Conservation (phyloP, 1,140 invertebrate genomes). For the Ips nitidus region DNA sequence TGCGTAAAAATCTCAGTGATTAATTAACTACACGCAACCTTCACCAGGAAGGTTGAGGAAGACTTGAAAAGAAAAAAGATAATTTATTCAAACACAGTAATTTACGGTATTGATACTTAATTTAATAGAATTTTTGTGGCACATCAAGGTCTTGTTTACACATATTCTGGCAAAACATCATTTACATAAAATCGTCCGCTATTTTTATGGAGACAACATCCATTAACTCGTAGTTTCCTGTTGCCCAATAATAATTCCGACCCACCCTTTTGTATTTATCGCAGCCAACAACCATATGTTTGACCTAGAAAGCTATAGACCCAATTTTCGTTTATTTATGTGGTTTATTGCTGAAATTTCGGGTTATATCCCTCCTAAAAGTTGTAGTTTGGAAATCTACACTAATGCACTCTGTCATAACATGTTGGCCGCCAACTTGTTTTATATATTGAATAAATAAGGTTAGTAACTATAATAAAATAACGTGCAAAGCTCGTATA, state of each 20-base stretch:
- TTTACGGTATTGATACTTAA: neutral
- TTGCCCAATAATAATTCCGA: neutral
- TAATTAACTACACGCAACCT: neutral
- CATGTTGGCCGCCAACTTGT: neutral
- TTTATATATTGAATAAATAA: no score
- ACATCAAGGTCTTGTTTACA: no score
- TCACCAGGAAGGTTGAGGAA: neutral
- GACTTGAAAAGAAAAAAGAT: no score
- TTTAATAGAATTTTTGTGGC: neutral
- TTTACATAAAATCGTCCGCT: no score
- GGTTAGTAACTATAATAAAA: no score
- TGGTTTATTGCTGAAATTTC: no score
- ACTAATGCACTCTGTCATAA: neutral
- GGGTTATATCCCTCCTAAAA: no score
- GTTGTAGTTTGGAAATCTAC: no score
- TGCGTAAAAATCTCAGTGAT: neutral
- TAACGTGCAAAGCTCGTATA: no score
- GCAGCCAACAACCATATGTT: neutral
- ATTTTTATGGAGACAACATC: neutral
- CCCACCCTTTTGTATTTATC: constrained; percentile 1
- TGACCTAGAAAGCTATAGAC: neutral
- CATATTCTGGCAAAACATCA: no score
- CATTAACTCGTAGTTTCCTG: neutral
- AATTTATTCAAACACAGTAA: no score
- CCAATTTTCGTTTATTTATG: no score